Evolutionary conservation across 92 coral and sea anemone species (phyloP).

Genomic region (Paragorgia papillata): DNA sequence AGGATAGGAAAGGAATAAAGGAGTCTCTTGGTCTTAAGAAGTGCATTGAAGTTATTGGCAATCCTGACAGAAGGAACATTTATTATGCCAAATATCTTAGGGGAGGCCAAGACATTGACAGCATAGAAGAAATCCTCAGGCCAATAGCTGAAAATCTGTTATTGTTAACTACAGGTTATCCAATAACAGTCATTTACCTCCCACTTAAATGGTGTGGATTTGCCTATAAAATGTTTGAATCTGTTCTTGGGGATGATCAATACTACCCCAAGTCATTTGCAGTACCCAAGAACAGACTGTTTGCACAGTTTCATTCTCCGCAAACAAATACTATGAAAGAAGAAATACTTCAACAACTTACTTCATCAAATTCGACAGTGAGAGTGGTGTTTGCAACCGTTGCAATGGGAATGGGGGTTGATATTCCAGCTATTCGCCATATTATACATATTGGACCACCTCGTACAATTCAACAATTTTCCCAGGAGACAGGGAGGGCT

Average conservation of each 20-base stretch:
- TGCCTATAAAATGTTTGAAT: conserved; percentile 34
- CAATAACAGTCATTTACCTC: too few species aligned
- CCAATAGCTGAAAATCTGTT: too few species aligned
- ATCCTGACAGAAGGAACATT: conserved; percentile 29
- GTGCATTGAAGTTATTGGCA: conserved; percentile 17
- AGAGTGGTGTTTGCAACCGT: conserved; percentile 32
- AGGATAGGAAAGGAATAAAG: conserved; percentile 8
- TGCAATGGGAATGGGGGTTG: conserved; percentile 27
- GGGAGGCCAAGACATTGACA: conserved; percentile 26
- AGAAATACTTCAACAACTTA: conserved; percentile 1
- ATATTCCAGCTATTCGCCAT: conserved; percentile 10
- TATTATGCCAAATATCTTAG: conserved; percentile 26
- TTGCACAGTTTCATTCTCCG: too few species aligned
- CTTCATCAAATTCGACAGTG: conserved; percentile 1
- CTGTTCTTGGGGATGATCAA: not conserved
- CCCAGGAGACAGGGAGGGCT: conserved; percentile 25
- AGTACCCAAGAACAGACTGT: too few species aligned
- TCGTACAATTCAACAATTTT: not conserved
- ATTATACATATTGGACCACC: conserved; percentile 33
- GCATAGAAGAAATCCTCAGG: too few species aligned
- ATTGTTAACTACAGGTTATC: not conserved
- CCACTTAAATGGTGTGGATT: conserved; percentile 32
- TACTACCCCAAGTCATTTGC: too few species aligned
- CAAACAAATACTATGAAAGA: conserved; percentile 13
- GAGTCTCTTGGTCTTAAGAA: conserved; percentile 16